Evolutionary conservation across 1,140 invertebrate species (phyloP), one percentile per base, ranked within the genome.

Genomic region (Caerostris darwini): DNA sequence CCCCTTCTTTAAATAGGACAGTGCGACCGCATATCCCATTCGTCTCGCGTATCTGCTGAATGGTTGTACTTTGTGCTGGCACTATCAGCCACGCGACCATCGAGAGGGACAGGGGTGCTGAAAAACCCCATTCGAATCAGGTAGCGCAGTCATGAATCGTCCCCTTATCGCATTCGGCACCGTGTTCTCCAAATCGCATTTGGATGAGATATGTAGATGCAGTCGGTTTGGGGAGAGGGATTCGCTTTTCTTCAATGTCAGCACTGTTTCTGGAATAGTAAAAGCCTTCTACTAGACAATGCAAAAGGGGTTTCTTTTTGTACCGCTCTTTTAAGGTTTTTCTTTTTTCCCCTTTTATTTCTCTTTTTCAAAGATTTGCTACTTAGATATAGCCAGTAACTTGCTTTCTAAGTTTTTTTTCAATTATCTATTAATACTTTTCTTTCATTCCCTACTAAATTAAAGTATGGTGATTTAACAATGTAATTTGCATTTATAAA

Each of bases 111-210:
- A 50, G 82, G 19, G 34, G 54, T 54, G 77, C 34, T 34, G 77
- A 86, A 86, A 86, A 86, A 86, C 83, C 56, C 59, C 86, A 88
- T 88, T 88, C 86, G 64, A 88, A 88, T 88, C 86, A 88, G 86
- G 86, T 88, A 88, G 86, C 19, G 50, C 53, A 88, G 59, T 53
- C 86, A 88, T 67, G 86, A 88, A 67, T 85, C 82, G 82, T 85
- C 69, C 69, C 69, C 69, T 77, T 50, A 61, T 77, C 69, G 19
- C 34, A 50, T 77, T 50, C 34, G 7, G 69, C 50, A 12, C 69
- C 69, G 19, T 58, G 82, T 85, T 85, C 82, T 58, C 82, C 54
- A 59, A 85, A 85, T 85, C 56, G 57, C 53, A 88, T 88, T 88
- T 58, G 64, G 86, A 88, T 88, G 86, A 53, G 86, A 88, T 88